Evolutionary conservation across 2,113 vertebrate species (phyloP).

Genomic region (Eulemur rufifrons): DNA sequence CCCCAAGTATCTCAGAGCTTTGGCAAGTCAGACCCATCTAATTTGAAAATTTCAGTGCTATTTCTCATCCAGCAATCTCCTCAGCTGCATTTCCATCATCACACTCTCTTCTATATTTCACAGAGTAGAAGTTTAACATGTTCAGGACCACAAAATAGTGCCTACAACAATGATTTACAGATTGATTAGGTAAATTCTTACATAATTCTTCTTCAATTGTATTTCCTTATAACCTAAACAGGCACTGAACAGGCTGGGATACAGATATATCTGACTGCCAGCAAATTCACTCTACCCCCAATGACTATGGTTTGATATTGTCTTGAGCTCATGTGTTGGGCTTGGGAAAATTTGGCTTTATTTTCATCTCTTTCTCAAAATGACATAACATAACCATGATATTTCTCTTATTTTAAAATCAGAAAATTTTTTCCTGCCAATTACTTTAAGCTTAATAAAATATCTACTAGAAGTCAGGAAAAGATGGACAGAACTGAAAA

Average conservation of each 20-base stretch:
- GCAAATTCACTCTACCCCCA: neutral
- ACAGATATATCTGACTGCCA: neutral
- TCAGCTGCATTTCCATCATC: neutral
- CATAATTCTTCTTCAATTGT: neutral
- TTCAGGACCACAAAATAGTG: neutral
- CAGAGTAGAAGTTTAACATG: neutral
- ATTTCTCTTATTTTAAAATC: neutral
- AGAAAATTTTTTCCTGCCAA: neutral
- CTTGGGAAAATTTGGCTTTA: neutral
- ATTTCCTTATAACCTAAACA: neutral
- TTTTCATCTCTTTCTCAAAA: neutral
- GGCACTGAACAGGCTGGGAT: fast-evolving
- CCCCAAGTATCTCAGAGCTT: no score
- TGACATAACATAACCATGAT: neutral
- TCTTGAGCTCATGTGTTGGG: neutral
- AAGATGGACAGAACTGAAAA: neutral
- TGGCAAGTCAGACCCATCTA: neutral
- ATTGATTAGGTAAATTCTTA: neutral
- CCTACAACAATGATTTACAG: neutral
- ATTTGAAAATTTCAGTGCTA: no score
- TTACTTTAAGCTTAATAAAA: neutral
- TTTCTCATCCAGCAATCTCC: neutral
- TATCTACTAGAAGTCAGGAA: neutral
- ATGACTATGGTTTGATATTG: neutral
- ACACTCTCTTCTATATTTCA: fast-evolving